Percentiles rank a stretch among this genome's conserved stretches.
phyloP scores from a whole-genome alignment of 1,140 invertebrate genomes.

The Cheumatopsyche charites region DNA sequence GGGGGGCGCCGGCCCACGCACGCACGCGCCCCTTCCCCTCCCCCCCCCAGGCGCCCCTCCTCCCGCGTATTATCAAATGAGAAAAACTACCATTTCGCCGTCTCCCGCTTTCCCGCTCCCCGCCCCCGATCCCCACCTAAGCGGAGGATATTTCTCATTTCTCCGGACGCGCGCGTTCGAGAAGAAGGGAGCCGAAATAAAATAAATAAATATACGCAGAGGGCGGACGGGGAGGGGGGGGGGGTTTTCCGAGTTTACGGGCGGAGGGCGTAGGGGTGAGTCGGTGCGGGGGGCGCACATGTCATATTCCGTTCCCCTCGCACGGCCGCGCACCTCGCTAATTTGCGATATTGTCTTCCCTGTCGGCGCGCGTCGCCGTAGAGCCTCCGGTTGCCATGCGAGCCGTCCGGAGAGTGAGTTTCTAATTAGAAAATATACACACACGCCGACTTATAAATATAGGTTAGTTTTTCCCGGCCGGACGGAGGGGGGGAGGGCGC shows the following conservation, averaged over 20 bases:
- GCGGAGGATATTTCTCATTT: constrained; percentile 37
- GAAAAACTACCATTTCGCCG: constrained; percentile 47
- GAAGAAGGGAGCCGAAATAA: constrained; percentile 30
- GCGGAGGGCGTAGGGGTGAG: neutral
- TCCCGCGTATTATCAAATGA: constrained; percentile 45
- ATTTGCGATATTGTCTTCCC: constrained; percentile 38
- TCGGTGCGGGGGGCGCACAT: constrained; percentile 32
- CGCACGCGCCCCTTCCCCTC: no score
- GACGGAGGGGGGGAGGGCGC: neutral
- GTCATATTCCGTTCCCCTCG: constrained; percentile 47
- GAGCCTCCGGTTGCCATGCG: constrained; percentile 44
- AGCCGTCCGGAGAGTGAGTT: constrained; percentile 40
- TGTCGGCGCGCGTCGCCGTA: constrained; percentile 30
- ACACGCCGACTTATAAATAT: constrained; percentile 48
- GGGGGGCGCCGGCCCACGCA: constrained; percentile 30
- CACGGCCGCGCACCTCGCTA: constrained; percentile 43
- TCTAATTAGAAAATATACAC: constrained; percentile 49
- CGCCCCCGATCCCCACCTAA: constrained; percentile 1
- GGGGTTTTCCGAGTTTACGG: no score
- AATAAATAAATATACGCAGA: constrained; percentile 40
- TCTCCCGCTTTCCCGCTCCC: constrained; percentile 9
- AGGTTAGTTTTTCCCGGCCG: constrained; percentile 43
- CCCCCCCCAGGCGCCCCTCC: constrained; percentile 5
- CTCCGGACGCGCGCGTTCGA: constrained; percentile 29
- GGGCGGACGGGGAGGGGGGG: neutral